Evolutionary conservation across 2,797 vertebrate species (phyloP).

Genomic region (Chelon auratus): DNA sequence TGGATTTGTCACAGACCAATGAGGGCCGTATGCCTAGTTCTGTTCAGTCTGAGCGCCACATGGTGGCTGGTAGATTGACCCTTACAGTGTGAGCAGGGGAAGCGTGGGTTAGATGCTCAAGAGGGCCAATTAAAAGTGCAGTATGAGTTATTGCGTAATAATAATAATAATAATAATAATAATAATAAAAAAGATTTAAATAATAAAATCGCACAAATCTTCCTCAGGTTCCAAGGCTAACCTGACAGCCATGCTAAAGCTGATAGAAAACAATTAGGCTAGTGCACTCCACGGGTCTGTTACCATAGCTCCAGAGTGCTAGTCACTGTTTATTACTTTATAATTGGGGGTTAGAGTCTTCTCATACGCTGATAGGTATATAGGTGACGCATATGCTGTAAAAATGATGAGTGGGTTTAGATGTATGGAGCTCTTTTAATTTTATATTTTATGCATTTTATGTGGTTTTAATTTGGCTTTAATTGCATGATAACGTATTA

Average conservation of each 20-base stretch:
- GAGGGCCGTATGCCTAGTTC: no score
- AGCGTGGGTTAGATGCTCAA: background rate
- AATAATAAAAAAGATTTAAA: no score
- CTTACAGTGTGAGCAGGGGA: no score
- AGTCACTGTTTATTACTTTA: background rate
- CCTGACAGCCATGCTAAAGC: background rate
- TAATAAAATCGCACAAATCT: no score
- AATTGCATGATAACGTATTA: background rate
- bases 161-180: no score
- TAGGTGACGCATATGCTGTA: background rate
- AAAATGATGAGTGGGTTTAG: background rate
- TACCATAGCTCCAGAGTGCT: no score
- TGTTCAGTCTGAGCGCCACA: no score
- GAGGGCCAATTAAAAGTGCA: background rate
- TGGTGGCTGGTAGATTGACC: no score
- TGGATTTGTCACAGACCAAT: background rate
- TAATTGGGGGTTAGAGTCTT: background rate
- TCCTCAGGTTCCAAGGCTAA: background rate
- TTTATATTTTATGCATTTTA: no score
- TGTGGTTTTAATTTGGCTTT: no score
- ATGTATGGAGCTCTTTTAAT: background rate
- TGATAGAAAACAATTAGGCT: background rate
- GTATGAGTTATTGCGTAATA: background rate
- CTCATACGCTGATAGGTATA: background rate
- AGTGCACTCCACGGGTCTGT: background rate